Conservation (phyloP, 2,113 vertebrate genomes). For the Sitta europaea region DNA sequence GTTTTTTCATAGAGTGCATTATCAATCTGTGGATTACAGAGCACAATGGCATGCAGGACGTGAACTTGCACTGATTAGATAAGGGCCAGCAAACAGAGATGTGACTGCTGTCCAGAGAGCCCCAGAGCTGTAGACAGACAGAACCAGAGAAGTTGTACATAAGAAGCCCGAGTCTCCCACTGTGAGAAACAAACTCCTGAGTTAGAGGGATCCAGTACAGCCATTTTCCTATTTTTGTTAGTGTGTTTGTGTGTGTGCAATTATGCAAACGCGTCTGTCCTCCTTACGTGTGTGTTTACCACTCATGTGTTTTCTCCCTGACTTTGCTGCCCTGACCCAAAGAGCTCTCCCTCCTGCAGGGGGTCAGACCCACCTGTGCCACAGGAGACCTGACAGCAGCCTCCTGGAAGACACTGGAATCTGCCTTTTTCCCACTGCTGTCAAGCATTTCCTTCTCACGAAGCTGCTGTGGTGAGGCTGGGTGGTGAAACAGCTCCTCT, state of each 20-base stretch:
- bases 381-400: background rate
- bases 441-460: background rate
- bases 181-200: background rate
- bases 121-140: background rate
- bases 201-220: background rate
- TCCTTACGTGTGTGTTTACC: background rate
- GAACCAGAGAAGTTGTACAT: background rate
- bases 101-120: background rate
- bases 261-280: background rate
- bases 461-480: background rate
- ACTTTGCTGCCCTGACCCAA: background rate
- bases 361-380: background rate
- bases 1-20: background rate
- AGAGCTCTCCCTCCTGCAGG: background rate
- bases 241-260: background rate
- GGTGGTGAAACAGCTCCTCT: background rate
- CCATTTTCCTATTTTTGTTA: background rate
- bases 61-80: slow-evolving; percentile 31
- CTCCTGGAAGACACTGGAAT: background rate
- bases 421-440: accelerated
- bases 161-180: background rate
- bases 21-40: background rate
- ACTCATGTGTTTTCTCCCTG: background rate
- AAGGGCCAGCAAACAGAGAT: background rate
- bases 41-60: background rate